Conservation (phyloP, 2,888 invertebrate species). For the Plebejus anna region DNA sequence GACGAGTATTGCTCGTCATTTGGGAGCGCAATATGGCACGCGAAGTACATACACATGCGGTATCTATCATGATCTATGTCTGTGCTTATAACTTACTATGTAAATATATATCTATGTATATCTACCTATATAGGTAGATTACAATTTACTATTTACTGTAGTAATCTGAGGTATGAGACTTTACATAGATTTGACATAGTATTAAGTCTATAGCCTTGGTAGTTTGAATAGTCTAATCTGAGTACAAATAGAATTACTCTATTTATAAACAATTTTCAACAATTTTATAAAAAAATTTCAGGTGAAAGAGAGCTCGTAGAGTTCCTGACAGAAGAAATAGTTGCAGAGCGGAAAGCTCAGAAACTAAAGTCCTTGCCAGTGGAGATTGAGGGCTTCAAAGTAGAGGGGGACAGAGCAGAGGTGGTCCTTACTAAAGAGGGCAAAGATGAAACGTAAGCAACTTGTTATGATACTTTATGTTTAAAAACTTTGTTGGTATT, state of each 20-base stretch:
- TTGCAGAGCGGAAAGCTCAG: constrained; percentile 92
- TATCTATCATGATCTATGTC: too few relatives aligned
- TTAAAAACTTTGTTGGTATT: neutral
- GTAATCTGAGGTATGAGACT: neutral
- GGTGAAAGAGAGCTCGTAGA: constrained; percentile 93
- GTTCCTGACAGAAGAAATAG: constrained; percentile 95
- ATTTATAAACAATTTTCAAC: constrained; percentile 30
- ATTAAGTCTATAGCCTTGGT: neutral
- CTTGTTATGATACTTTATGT: neutral
- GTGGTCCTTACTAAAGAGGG: constrained; percentile 88
- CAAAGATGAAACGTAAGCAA: constrained; percentile 84
- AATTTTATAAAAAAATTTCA: constrained; percentile 49
- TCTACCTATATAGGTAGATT: too few relatives aligned
- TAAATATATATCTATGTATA: too few relatives aligned
- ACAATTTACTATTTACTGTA: too few relatives aligned
- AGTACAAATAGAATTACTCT: neutral
- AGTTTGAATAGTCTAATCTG: neutral
- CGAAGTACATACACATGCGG: too few relatives aligned
- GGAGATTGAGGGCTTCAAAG: constrained; percentile 89
- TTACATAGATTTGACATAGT: neutral
- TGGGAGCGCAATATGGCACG: too few relatives aligned
- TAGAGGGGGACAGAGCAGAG: constrained; percentile 89
- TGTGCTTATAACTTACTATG: too few relatives aligned
- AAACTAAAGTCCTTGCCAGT: constrained; percentile 87
- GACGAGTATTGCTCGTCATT: too few relatives aligned